Evolutionary conservation across 2,888 invertebrate species (phyloP).

Genomic region (Mystacides longicornis): DNA sequence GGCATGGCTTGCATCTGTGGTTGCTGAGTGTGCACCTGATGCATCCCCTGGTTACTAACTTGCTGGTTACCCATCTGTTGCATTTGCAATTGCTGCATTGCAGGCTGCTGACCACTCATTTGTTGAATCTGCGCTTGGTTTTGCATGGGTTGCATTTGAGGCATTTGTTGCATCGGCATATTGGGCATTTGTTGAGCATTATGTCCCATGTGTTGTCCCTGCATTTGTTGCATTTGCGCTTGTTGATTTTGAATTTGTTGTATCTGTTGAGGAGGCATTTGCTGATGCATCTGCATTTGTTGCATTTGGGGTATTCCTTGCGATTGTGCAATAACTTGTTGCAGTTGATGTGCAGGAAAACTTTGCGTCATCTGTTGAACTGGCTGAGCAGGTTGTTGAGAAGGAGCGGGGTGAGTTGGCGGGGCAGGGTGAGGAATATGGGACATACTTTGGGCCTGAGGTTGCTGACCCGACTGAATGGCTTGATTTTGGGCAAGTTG

Average conservation of each 20-base stretch:
- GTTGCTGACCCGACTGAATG: slow-evolving; percentile 39
- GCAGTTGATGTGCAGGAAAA: slow-evolving; percentile 48
- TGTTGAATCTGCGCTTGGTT: slow-evolving; percentile 38
- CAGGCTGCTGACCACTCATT: slow-evolving; percentile 40
- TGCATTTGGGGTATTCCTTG: slow-evolving; percentile 45
- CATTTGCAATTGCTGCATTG: slow-evolving; percentile 40
- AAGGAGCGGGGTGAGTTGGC: slow-evolving; percentile 34
- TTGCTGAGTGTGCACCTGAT: slow-evolving; percentile 39
- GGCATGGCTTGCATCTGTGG: slow-evolving; percentile 32
- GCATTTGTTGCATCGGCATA: slow-evolving; percentile 48
- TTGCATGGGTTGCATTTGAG: slow-evolving; percentile 43
- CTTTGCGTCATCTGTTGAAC: slow-evolving; percentile 49
- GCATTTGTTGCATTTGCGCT: slow-evolving; percentile 46
- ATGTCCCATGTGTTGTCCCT: slow-evolving; percentile 28
- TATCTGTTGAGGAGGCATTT: slow-evolving; percentile 45
- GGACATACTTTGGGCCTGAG: slow-evolving; percentile 44
- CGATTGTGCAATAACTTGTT: slow-evolving; percentile 46
- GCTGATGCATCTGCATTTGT: slow-evolving; percentile 48
- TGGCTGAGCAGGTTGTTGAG: slow-evolving; percentile 39
- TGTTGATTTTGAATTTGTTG: slow-evolving; percentile 45
- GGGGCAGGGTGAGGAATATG: slow-evolving; percentile 44
- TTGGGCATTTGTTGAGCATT: slow-evolving; percentile 30
- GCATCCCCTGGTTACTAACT: slow-evolving; percentile 31
- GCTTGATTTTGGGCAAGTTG: slow-evolving; percentile 47
- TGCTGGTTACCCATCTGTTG: slow-evolving; percentile 47